Base-by-base conservation (phyloP, 1,140 invertebrate species). In the Oreohelix idahoensis region DNA sequence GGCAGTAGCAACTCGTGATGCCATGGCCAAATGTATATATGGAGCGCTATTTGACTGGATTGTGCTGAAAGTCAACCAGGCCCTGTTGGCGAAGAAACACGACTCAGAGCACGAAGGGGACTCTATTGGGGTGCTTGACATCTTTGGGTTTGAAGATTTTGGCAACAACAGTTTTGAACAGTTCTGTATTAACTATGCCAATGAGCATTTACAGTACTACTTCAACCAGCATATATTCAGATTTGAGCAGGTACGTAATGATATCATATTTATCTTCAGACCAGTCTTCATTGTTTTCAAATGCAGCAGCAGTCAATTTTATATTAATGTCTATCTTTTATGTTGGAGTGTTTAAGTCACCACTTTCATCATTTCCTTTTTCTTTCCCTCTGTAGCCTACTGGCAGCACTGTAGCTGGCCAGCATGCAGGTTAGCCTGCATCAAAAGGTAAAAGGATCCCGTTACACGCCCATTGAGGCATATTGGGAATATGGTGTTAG, bases 161-260 rank as follows among this genome's bases (percentile, higher is more conserved):
- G 92, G 91, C n/a, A 90, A 91, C 85, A 94, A 94, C 91, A 98
- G 97, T 92, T 99, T 98, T 92, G 98, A 99, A 93, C 97, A 99
- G 93, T 94, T 98, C 86, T 98, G 97, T 92, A 98, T 99, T 81
- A 99, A 99, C 93, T 98, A 98, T 93, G 97, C 97, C 13, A 99
- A 98, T 92, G 97, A 99, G 93, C 97, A 98, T 93, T 93, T 99
- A 49, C 98, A 99, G 93, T 97, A 97, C 92, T 99, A 99, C 92
- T 99, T 99, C 93, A 99, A 99, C 94, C 97, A 98, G 93, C 98
- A 99, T 93, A 98, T 99, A 81, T 99, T 99, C 93, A 97, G 95
- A 88, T 95, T 95, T 91, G 94, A 95, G 88, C 95, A 95, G 92
- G 93, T 93, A 85, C 49, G 84, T n/a, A 58, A 58, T 45, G 5